Conservation (phyloP, 2,113 vertebrate species). For the Psilopogon haemacephalus region DNA sequence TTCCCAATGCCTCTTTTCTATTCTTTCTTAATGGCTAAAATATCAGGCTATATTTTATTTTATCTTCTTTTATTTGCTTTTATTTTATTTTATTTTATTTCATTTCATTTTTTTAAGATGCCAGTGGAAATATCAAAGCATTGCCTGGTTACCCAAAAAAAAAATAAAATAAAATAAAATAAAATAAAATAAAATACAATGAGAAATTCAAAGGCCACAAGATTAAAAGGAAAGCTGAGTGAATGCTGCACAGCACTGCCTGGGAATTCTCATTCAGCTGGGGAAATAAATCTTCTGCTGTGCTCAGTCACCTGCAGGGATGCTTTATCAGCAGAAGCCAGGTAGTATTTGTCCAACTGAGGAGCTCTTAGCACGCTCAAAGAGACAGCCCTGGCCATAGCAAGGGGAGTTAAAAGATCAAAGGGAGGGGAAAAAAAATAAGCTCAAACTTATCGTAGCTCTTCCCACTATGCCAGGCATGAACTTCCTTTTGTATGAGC, state of each 20-base stretch:
- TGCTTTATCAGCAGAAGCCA: not conserved
- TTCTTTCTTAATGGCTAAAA: constrained; percentile 2
- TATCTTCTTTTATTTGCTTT: too few relatives aligned
- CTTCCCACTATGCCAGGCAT: not conserved
- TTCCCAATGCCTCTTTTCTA: constrained; percentile 18
- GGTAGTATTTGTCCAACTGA: not conserved
- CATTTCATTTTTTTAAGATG: constrained; percentile 43
- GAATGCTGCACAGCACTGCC: not conserved
- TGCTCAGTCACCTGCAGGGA: not conserved
- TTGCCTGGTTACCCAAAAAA: not conserved
- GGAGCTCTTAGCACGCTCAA: not conserved
- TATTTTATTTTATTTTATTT: too few relatives aligned
- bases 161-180: too few relatives aligned
- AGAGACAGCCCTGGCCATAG: not conserved
- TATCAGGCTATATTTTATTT: too few relatives aligned
- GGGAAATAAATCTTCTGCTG: not conserved
- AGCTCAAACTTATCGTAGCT: not conserved
- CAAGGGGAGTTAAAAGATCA: not conserved
- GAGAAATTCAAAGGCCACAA: constrained; percentile 14
- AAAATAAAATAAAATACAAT: too few relatives aligned
- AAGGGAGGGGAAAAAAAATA: not conserved
- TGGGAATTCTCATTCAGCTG: not conserved
- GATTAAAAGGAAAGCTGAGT: constrained; percentile 15
- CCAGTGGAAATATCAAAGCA: constrained; percentile 45
- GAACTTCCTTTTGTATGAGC: not conserved